A percentile compares a stretch with the other conserved stretches of the same genome.
Conservation (phyloP, 2,888 invertebrate species). For the Rhogogaster chlorosoma region DNA sequence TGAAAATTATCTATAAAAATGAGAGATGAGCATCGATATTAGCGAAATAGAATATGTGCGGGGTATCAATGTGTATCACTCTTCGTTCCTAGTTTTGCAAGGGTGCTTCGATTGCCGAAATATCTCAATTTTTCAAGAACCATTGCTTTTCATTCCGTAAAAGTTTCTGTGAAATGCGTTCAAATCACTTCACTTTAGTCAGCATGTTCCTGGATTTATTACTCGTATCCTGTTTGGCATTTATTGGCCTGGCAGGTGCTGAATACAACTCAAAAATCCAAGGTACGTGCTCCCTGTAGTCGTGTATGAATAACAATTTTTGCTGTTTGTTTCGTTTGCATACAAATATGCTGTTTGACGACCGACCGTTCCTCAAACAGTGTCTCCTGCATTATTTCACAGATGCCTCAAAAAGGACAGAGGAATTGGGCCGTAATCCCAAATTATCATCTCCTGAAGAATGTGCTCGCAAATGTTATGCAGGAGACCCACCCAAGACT, state of each 20-base stretch:
- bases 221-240: not conserved
- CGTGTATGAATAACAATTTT: not conserved
- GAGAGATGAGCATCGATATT: not conserved
- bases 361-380: too few relatives aligned
- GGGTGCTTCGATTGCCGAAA: not conserved
- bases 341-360: too few relatives aligned
- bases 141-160: not conserved
- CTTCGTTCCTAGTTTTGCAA: not conserved
- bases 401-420: not conserved
- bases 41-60: not conserved
- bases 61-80: not conserved
- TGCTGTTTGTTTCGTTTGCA: too few relatives aligned
- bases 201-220: not conserved
- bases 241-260: not conserved
- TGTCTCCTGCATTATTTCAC: not conserved
- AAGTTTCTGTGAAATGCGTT: not conserved
- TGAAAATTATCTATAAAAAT: not conserved
- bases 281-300: not conserved
- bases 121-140: not conserved
- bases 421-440: not conserved
- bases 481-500: not conserved
- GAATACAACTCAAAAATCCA: not conserved
- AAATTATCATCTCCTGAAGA: conserved; percentile 9
- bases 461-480: conserved; percentile 8
- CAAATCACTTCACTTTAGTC: not conserved